phyloP scores from a whole-genome alignment of 1,140 invertebrate genomes.

The Ceratosolen solmsi region DNA sequence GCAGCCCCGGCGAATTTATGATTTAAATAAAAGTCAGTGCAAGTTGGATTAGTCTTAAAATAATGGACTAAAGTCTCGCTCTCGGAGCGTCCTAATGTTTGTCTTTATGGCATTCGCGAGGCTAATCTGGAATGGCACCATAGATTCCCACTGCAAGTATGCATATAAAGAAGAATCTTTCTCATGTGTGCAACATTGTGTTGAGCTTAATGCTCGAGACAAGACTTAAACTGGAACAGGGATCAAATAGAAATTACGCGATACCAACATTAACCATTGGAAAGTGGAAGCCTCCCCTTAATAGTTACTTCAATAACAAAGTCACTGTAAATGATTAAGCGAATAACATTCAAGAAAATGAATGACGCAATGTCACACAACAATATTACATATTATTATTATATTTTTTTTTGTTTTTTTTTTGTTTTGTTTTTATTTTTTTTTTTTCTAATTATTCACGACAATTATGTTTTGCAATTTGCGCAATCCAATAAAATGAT shows the following conservation, averaged over 20 bases:
- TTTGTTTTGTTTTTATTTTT: too few species aligned
- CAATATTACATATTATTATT: too few species aligned
- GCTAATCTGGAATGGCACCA: neutral
- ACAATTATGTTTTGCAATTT: too few species aligned
- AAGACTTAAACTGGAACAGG: neutral
- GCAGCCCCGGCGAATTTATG: neutral
- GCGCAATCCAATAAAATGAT: too few species aligned
- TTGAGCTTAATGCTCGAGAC: neutral
- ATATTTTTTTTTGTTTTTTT: too few species aligned
- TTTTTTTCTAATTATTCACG: too few species aligned
- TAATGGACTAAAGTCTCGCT: neutral
- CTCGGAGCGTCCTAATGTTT: neutral
- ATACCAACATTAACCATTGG: too few species aligned
- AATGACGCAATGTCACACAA: too few species aligned
- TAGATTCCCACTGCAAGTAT: neutral
- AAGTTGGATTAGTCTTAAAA: neutral
- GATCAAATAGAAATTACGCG: neutral
- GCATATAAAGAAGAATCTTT: neutral
- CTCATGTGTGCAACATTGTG: neutral
- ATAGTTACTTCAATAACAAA: too few species aligned
- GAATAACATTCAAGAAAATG: too few species aligned
- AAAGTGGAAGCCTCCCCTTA: too few species aligned
- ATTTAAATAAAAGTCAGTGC: neutral
- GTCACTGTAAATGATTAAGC: too few species aligned
- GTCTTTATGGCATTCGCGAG: neutral